Conservation (phyloP, 2,888 invertebrate species). For the Ctena decussata region DNA sequence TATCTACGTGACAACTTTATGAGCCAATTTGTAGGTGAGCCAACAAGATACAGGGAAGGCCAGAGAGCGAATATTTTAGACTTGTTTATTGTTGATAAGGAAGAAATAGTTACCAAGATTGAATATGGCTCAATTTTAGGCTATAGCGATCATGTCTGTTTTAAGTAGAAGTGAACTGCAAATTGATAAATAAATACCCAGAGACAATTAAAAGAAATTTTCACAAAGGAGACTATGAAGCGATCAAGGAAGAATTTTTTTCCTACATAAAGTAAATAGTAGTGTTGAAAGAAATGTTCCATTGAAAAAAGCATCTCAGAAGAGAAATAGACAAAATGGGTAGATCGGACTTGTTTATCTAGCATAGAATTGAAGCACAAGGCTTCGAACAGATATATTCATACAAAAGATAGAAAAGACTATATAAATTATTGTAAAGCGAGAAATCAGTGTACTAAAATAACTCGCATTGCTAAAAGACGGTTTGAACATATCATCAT, state of each 20-base stretch:
- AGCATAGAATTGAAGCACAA: not conserved
- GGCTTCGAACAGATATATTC: not conserved
- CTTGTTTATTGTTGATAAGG: not conserved
- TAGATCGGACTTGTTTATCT: not conserved
- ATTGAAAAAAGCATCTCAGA: not conserved
- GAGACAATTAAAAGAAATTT: not conserved
- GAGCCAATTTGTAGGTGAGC: not conserved
- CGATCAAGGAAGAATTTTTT: not conserved
- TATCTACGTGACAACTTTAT: not conserved
- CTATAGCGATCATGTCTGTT: not conserved
- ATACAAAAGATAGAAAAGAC: not conserved
- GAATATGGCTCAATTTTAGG: not conserved
- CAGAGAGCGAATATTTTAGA: not conserved
- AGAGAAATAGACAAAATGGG: not conserved
- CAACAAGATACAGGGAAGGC: not conserved
- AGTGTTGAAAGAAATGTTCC: not conserved
- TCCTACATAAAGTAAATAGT: not conserved
- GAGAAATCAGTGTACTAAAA: not conserved
- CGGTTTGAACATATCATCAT: not conserved
- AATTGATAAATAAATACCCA: not conserved
- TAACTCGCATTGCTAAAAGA: not conserved
- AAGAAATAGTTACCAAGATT: not conserved
- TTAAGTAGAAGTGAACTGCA: not conserved
- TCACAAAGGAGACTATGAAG: not conserved
- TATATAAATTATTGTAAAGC: not conserved